Base-by-base conservation (phyloP, 2,113 vertebrate species). In the Chunga burmeisteri region DNA sequence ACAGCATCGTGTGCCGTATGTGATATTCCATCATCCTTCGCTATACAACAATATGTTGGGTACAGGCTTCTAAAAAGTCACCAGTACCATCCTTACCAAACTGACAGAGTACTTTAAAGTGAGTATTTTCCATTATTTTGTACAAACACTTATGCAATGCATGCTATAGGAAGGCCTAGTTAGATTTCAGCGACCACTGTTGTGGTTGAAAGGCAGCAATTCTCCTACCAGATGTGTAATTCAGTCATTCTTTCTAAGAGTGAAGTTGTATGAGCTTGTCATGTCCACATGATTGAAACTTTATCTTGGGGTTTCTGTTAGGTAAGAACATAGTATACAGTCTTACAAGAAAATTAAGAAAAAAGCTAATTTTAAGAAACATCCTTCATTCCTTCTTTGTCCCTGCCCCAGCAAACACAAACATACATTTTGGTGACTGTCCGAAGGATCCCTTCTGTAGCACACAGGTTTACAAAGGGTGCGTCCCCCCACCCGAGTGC, bases 401-500 rank as follows among this genome's bases (percentile, higher is more conserved):
- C 8, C 11, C 52, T 68, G 21, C 5, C 47, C 62, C 19, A 13
- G 26, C 49, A 88, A 82, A 72, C 10, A 32, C 5, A 61, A 70
- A 7, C 1, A 2, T 19, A 36, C 11, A n/a, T 47, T 68, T 86
- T 15, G 34, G 16, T 36, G 78, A 46, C 25, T 40, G 3, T 49
- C 16, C 9, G 42, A 42, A 42, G 32, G 29, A 47, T 12, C 4
- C 16, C 11, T 66, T 30, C 21, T 71, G 32, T 78, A 66, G 59
- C 36, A 66, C 4, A 13, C 5, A 13, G 10, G 32, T 95, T 86
- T 68, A 61, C 32, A 29, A 46, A 38, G 12, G 30, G 11, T 30
- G 10, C 3, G 1, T 32, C 4, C 3, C n/a, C 36, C 16, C 9
- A 46, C 0, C 6, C 55, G 42, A 5, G 50, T 40, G 21, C 26